Percentiles rank a stretch among this genome's conserved stretches.
These are phyloP conservation scores for Euwallacea fornicatus DNA, from an alignment of 1,140 invertebrate species.

Conservation along the genomic window DNA sequence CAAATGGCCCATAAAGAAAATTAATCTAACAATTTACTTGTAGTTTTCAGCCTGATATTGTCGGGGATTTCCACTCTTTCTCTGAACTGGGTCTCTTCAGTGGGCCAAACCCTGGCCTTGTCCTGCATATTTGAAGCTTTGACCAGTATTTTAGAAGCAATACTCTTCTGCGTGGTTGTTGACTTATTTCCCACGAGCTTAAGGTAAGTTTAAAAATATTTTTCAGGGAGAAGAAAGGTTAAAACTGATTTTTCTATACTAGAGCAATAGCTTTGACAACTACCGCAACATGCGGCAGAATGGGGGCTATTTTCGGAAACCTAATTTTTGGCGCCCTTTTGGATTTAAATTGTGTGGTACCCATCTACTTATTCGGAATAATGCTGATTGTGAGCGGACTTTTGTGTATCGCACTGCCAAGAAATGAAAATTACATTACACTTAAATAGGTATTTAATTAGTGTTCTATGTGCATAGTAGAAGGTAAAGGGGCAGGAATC, in stretches of 20 bases:
- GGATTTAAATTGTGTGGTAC: slow-evolving; percentile 59
- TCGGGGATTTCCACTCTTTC: slow-evolving; percentile 60
- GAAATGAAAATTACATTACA: slow-evolving; percentile 27
- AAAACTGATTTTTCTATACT: slow-evolving; percentile 20
- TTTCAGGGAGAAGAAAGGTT: neutral
- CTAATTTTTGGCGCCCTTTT: slow-evolving; percentile 60
- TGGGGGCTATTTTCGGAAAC: slow-evolving; percentile 62
- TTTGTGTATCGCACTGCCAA: slow-evolving; percentile 32
- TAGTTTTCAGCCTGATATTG: slow-evolving; percentile 59
- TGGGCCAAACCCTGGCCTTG: slow-evolving; percentile 58
- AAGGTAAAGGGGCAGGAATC: too few relatives aligned
- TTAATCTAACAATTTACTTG: too few relatives aligned
- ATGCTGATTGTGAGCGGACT: slow-evolving; percentile 53
- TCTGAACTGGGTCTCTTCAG: slow-evolving; percentile 59
- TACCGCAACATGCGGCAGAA: slow-evolving; percentile 59
- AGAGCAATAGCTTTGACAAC: slow-evolving; percentile 61
- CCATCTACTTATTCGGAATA: slow-evolving; percentile 59
- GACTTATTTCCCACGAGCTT: slow-evolving; percentile 58
- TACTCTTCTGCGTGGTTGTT: slow-evolving; percentile 62
- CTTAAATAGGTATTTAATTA: slow-evolving; percentile 1
- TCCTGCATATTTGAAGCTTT: slow-evolving; percentile 62
- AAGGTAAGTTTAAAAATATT: slow-evolving; percentile 41
- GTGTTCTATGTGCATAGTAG: too few relatives aligned
- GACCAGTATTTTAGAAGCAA: slow-evolving; percentile 60
- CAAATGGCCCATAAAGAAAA: slow-evolving; percentile 26